These are phyloP conservation scores for Cosmorhoe ocellata DNA, from an alignment of 2,888 invertebrate genomes.

Conservation along the genomic window DNA sequence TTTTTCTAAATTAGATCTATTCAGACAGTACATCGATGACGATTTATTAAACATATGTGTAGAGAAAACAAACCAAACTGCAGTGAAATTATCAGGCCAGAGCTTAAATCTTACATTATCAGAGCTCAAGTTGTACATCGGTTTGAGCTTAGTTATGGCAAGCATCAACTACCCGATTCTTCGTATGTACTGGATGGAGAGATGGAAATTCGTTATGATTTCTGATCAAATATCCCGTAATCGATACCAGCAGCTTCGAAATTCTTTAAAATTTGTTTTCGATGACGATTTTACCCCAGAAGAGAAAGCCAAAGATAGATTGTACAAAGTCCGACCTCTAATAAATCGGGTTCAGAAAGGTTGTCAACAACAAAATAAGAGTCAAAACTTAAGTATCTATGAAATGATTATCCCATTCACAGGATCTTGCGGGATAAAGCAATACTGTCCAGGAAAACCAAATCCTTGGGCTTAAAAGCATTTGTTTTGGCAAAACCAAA, in stretches of 20 bases:
- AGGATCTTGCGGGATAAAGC: conserved; percentile 2
- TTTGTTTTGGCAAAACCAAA: conserved; percentile 11
- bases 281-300: not conserved
- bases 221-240: not conserved
- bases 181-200: not conserved
- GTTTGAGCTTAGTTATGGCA: too few species aligned
- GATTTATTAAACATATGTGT: too few species aligned
- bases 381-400: not conserved
- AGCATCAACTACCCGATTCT: too few species aligned
- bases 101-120: too few species aligned
- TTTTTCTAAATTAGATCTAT: too few species aligned
- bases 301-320: not conserved
- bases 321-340: not conserved
- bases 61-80: too few species aligned
- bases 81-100: too few species aligned
- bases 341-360: not conserved
- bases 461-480: conserved; percentile 9
- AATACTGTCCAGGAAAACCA: conserved; percentile 7
- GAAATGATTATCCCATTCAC: conserved; percentile 15
- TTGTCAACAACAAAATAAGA: not conserved
- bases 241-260: not conserved
- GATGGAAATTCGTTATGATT: not conserved
- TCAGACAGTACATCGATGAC: too few species aligned
- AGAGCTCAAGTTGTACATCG: too few species aligned
- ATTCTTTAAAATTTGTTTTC: not conserved